Evolutionary conservation across 2,113 vertebrate genomes (phyloP), one percentile per base, ranked within the genome.

Genomic region (Alligator mississippiensis): DNA sequence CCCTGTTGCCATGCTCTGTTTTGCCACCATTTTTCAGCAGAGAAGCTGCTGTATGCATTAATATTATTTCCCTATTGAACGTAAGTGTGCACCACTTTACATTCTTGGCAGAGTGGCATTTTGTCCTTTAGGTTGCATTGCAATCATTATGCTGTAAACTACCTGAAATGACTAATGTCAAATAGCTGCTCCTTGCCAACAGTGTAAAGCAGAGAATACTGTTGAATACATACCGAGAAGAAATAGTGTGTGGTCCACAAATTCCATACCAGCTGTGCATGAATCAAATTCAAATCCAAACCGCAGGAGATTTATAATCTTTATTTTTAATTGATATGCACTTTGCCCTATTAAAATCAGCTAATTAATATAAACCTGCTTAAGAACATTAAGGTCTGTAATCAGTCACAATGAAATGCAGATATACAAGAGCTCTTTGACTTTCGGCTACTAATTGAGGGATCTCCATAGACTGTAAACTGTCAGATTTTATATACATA

Each of bases 121-220:
- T 93, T 97, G n/a, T 91, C 77, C 58, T 94, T 94, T 89, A 81
- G 55, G 30, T 82, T 94, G 58, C 57, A 82, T 92, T 96, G 25
- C 24, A 96, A 91, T 85, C 78, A 30, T 85, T 91, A 64, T 58
- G 16, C 54, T 82, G 60, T 89, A 96, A 96, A 90, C 61, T 85
- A 80, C 63, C 24, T 47, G 78, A 94, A 97, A 89, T 87, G 9
- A 89, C 60, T 87, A 77, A 93, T 95, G 66, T 81, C 88, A 96
- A 94, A 74, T 60, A 89, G 10, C 34, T 87, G 4, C 38, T 92
- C 15, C 61, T 25, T 95, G 92, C 88, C 80, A 96, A 89, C 18
- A 82, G 24, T 86, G 25, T 66, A 93, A 85, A 89, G 27, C n/a
- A 5, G 11, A 70, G 54, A 90, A 85, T 80, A 88, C 79, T 87